A percentile compares a stretch with the other conserved stretches of the same genome.
phyloP scores from a whole-genome alignment of 2,888 invertebrate species.

The Eurytoma californica region DNA sequence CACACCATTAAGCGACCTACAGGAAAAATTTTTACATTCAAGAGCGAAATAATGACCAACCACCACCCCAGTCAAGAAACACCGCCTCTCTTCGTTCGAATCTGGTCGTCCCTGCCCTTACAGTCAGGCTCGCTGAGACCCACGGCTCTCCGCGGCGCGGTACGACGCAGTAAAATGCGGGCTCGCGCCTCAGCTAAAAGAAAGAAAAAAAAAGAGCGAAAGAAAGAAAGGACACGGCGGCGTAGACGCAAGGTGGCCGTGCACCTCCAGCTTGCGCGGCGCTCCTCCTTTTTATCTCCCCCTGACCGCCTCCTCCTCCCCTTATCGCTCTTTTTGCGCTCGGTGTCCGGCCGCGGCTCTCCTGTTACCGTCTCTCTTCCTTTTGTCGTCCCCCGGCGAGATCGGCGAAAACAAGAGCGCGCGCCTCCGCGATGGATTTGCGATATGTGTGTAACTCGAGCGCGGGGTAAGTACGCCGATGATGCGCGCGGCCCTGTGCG shows the following conservation, averaged over 20 bases:
- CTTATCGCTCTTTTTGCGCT: conserved; percentile 37
- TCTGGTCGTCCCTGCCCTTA: no score
- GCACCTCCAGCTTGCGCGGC: not conserved
- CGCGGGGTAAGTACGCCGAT: conserved; percentile 22
- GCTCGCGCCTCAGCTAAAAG: no score
- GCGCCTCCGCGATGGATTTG: conserved; percentile 28
- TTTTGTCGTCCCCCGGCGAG: conserved; percentile 38
- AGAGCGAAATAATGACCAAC: no score
- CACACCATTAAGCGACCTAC: no score
- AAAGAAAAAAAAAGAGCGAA: no score
- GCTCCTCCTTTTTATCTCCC: conserved; percentile 38
- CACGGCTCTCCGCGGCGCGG: no score
- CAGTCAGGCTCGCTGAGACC: no score
- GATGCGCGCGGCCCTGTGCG: not conserved
- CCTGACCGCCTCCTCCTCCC: conserved; percentile 38
- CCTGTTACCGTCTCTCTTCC: conserved; percentile 31
- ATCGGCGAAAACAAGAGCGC: conserved; percentile 48
- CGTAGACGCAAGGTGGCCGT: not conserved
- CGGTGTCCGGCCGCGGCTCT: conserved; percentile 18
- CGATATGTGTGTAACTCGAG: conserved; percentile 34
- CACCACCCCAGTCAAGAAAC: no score
- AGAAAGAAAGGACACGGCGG: not conserved
- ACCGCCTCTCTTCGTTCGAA: no score
- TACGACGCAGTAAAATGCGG: no score
- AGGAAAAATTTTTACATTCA: no score